Evolutionary conservation across 2,888 invertebrate species (phyloP), one percentile per base, ranked within the genome.

Genomic region (Drosophila recens): DNA sequence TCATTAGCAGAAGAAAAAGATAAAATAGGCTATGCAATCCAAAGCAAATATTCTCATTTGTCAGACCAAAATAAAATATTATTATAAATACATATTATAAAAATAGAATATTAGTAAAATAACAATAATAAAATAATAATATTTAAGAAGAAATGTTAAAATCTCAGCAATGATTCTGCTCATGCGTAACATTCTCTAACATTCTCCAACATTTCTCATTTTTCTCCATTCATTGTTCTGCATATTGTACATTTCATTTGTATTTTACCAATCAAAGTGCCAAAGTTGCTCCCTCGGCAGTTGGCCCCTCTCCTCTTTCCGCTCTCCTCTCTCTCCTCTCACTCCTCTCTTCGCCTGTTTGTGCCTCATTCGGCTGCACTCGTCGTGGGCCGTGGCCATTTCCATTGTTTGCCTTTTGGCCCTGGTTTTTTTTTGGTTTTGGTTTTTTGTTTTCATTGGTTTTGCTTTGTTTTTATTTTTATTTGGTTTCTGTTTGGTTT

Each of bases 401-500:
- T 68, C 86, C 82, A 83, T 83, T 83, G 89, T 83, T 89, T 89
- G 87, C 89, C 79, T 89, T 87, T 83, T 76, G 72, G 82, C 80
- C 88, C 80, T 57, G 76, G 67, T 67, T 23, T 23, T 74, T 64
- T 63, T 20, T 43, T 54, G 30, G 13, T 45, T 36, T 48, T 40
- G 27, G 27, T 54, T n/a, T 67, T 40, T 48, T 17, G 40, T 57
- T 52, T 33, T 40, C n/a, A 48, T 52, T n/a, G 30, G 23, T 20
- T 52, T 70, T 57, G 66, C 67, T 79, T 72, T 79, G 79, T 84
- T 82, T 72, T 81, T 38, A 38, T 38, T 38, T 70, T 61, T 59
- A 45, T 53, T 72, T 58, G 58, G 56, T 61, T 78, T 56, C 23
- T 53, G 61, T 65, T 75, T 54, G 79, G 67, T 68, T 75, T 86